phyloP scores from a whole-genome alignment of 2,797 vertebrate genomes.

The Typhlichthys eigenmanni region DNA sequence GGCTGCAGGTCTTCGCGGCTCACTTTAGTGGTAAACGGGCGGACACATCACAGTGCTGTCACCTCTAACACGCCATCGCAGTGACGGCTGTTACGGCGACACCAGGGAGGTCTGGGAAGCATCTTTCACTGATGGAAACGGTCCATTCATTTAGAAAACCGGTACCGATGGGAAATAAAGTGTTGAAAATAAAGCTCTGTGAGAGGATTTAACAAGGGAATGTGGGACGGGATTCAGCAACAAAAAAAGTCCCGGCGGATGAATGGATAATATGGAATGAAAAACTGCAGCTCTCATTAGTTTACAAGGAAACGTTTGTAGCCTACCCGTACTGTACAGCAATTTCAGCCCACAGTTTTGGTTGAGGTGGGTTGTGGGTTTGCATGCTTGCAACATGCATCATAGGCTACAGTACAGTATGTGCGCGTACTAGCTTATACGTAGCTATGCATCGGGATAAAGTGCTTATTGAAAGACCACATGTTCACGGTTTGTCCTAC shows the following conservation, averaged over 20 bases:
- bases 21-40: background rate
- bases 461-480: too few species aligned
- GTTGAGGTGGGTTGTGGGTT: background rate
- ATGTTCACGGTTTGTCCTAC: too few species aligned
- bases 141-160: background rate
- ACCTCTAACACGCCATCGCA: too few species aligned
- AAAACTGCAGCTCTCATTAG: constrained; percentile 58
- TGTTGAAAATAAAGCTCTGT: constrained; percentile 1
- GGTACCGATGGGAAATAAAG: background rate
- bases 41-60: background rate
- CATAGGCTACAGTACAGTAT: background rate
- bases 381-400: too few species aligned
- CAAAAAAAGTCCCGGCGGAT: constrained; percentile 30
- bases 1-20: background rate
- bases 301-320: background rate
- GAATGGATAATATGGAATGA: constrained; percentile 12
- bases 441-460: too few species aligned
- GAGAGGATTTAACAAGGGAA: constrained; percentile 5
- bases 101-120: background rate
- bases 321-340: too few species aligned
- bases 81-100: too few species aligned
- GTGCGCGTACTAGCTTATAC: background rate
- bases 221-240: constrained; percentile 29
- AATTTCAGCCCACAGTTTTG: background rate
- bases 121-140: background rate